Conservation (phyloP, 2,797 vertebrate species). For the Gila robusta region DNA sequence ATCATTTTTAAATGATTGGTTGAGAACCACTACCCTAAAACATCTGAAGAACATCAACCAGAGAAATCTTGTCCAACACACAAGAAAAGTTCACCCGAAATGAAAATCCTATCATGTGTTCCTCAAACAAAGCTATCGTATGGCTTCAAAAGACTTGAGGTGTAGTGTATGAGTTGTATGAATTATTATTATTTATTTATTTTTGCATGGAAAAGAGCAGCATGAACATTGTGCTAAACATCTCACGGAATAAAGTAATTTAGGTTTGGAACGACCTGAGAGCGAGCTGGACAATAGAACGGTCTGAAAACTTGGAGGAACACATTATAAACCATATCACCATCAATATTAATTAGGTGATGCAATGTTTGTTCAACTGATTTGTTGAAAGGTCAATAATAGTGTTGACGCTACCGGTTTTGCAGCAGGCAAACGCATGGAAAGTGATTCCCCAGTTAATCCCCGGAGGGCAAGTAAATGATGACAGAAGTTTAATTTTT, state of each 20-base stretch:
- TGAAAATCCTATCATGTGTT: background rate
- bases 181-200: too few relatives aligned
- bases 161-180: too few relatives aligned
- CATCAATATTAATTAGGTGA: background rate
- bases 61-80: too few relatives aligned
- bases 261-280: background rate
- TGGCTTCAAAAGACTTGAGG: too few relatives aligned
- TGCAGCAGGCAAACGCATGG: background rate
- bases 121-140: conserved; percentile 26
- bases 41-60: background rate
- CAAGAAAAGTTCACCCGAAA: background rate
- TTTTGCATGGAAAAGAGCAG: background rate
- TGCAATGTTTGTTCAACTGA: background rate
- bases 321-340: background rate
- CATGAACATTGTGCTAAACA: background rate
- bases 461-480: background rate
- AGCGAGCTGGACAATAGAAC: background rate
- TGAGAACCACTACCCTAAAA: background rate
- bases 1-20: background rate
- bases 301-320: background rate
- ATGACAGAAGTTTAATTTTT: background rate
- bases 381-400: background rate
- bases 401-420: background rate
- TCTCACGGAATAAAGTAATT: background rate
- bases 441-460: background rate